These are phyloP conservation scores for Solea solea DNA, from an alignment of 2,113 vertebrate species.

Conservation along the genomic window DNA sequence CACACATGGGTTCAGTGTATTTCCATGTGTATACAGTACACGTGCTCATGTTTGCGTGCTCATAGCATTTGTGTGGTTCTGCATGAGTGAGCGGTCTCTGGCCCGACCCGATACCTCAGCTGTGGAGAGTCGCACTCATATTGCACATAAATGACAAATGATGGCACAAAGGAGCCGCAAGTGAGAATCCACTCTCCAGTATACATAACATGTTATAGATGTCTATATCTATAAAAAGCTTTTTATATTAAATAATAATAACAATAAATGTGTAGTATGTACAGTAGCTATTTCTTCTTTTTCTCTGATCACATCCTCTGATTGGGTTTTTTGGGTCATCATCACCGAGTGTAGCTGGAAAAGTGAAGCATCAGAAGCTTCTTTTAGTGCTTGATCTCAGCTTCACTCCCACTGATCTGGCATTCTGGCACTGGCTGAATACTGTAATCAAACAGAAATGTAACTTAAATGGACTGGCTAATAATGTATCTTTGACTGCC, in stretches of 20 bases:
- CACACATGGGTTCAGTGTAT: slow-evolving; percentile 38
- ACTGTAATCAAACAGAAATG: slow-evolving; percentile 72
- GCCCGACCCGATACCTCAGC: slow-evolving; percentile 70
- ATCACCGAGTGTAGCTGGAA: slow-evolving; percentile 41
- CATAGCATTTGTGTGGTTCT: slow-evolving; percentile 60
- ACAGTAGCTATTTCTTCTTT: slow-evolving; percentile 30
- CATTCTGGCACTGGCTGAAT: slow-evolving; percentile 57
- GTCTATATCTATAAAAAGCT: no score
- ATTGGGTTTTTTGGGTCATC: slow-evolving; percentile 37
- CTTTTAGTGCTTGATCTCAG: slow-evolving; percentile 65
- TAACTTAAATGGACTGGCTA: slow-evolving; percentile 72
- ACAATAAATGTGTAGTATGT: neutral
- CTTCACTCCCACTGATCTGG: slow-evolving; percentile 68
- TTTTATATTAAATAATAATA: slow-evolving; percentile 30
- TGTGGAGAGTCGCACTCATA: slow-evolving; percentile 72
- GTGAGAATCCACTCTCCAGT: no score
- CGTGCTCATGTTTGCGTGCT: slow-evolving; percentile 44
- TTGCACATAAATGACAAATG: slow-evolving; percentile 70
- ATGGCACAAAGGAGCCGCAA: slow-evolving; percentile 20
- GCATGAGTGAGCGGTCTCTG: slow-evolving; percentile 61
- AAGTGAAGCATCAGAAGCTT: slow-evolving; percentile 52
- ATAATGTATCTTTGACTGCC: slow-evolving; percentile 63
- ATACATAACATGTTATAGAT: no score
- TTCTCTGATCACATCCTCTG: slow-evolving; percentile 9
- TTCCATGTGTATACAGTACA: slow-evolving; percentile 35